Conservation (phyloP, 2,113 vertebrate genomes). For the Microtus ochrogaster region DNA sequence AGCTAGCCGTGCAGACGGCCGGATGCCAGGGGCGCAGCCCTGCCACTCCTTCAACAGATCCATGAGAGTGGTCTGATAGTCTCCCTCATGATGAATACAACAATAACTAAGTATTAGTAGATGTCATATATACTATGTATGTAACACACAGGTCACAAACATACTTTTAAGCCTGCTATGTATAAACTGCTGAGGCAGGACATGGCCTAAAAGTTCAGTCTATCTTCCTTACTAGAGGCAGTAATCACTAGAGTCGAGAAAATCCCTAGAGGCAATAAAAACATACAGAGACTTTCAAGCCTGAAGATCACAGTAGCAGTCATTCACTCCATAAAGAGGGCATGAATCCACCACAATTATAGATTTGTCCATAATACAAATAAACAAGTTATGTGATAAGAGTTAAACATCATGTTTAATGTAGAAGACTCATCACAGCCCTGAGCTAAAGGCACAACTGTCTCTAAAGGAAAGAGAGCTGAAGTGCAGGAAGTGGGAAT, state of each 20-base stretch:
- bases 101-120: not conserved
- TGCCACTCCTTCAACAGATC: not conserved
- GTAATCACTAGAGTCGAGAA: not conserved
- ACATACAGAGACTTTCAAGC: not conserved
- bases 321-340: not conserved
- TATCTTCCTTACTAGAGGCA: not conserved
- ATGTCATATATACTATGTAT: not conserved
- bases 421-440: not conserved
- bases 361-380: not conserved
- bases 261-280: slow-evolving; percentile 13
- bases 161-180: not conserved
- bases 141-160: not conserved
- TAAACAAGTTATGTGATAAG: not conserved
- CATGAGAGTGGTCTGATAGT: not conserved
- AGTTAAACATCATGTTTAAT: not conserved
- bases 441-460: not conserved
- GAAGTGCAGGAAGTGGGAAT: not conserved
- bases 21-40: too few species aligned
- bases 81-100: not conserved
- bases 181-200: not conserved
- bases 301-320: not conserved
- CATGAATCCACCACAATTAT: not conserved
- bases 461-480: not conserved
- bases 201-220: not conserved
- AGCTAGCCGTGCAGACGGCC: too few species aligned